Base-by-base conservation (phyloP, 2,113 vertebrate genomes). In the Gadus macrocephalus region DNA sequence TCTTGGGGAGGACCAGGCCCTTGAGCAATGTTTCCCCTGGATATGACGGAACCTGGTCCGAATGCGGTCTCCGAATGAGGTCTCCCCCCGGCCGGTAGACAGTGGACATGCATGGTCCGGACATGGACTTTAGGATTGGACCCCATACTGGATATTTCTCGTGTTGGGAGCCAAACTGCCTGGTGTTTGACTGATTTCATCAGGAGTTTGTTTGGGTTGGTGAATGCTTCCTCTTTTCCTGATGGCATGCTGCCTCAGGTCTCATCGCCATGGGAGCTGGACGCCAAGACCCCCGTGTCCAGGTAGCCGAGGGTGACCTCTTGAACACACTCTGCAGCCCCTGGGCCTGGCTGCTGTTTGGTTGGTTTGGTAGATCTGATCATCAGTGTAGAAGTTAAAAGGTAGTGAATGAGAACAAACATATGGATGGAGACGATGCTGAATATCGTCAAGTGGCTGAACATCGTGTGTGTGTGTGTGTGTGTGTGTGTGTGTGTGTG, bases 201-300 rank as follows among this genome's bases (percentile, higher is more conserved):
- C 66, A 69, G 58, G 75, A 72, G 72, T 73, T 69, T 19, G 75
- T 53, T 53, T 27, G 53, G 70, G 53, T 64, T 1, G 58, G 72
- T 20, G 62, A 68, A 80, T 79, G 76, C 31, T 75, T 75, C 28
- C 67, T 64, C 74, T 61, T 25, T 16, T 76, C 68, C 66, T 61
- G 76, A 92, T 92, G 91, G 89, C 89, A 76, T 92, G 90, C 76
- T 92, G 90, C 80, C 89, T 91, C 74, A 90, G 86, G 75, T 87
- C 85, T 64, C 74, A 14, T 70, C 81, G 73, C 64, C 77, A 78
- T 75, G 81, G 82, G 83, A 91, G 88, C 82, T 92, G 90, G 90
- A 89, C 85, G 28, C 89, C 80, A 64, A 84, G 70, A 63, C 68
- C 66, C n/a, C 67, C 76, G 74, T 64, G 74, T 64, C 69, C 84